A percentile compares a stretch with the other conserved stretches of the same genome.
phyloP scores from a whole-genome alignment of 2,797 vertebrate genomes.

The Pteronotus mesoamericanus region DNA sequence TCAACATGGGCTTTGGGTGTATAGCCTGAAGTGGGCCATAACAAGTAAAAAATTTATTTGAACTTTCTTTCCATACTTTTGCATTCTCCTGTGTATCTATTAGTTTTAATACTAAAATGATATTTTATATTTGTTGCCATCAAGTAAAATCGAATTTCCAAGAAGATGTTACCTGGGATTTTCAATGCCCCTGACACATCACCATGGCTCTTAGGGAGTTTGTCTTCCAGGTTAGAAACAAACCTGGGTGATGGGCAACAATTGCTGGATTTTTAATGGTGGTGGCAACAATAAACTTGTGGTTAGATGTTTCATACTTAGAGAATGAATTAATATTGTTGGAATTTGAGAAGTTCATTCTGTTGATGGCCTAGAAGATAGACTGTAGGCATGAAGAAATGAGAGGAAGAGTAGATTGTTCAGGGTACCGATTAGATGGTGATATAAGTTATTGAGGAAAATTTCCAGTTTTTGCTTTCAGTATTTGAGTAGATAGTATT shows the following conservation, averaged over 20 bases:
- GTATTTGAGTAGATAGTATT: neutral
- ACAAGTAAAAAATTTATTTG: neutral
- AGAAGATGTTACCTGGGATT: neutral
- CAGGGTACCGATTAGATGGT: neutral
- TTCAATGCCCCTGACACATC: neutral
- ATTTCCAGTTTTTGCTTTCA: neutral
- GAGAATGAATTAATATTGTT: neutral
- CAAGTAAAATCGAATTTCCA: neutral
- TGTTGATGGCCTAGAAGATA: neutral
- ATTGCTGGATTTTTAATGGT: neutral
- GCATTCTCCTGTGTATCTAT: neutral
- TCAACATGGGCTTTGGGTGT: neutral
- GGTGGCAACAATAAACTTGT: neutral
- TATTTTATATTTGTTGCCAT: neutral
- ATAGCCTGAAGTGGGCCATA: neutral
- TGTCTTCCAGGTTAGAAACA: neutral
- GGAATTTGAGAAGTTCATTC: neutral
- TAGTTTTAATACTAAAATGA: neutral
- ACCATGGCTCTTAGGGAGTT: neutral
- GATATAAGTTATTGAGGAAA: neutral
- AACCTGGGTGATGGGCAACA: neutral
- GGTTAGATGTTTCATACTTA: neutral
- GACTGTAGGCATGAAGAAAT: neutral
- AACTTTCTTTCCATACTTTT: neutral
- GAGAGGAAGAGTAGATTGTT: neutral